Base-by-base conservation (phyloP, 2,888 invertebrate genomes). In the Hemistola chrysoprasaria region DNA sequence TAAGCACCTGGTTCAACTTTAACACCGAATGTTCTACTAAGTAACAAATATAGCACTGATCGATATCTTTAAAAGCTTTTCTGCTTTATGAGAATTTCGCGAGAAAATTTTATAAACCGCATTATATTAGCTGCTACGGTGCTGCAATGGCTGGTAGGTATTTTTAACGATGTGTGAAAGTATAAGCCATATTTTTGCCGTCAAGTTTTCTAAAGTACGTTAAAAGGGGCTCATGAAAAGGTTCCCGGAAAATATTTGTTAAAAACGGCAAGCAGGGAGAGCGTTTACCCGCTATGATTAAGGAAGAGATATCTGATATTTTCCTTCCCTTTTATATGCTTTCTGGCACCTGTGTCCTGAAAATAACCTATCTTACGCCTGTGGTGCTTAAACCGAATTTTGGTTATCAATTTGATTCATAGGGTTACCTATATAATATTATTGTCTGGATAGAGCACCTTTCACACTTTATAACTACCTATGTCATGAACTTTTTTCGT, bases 291-390 rank as follows among this genome's bases (percentile, higher is more conserved):
- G 63, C 61, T 61, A 59, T 68, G 66, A 73, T 72, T 73, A 68
- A 67, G 72, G 71, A 66, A 65, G 62, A 67, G 65, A 71, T 74
- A 70, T 63, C 62, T 68, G 65, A 76, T 72, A 67, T 66, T 68
- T 76, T 71, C 72, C 71, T 76, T 71, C 71, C 37, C 66, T 60
- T 49, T 54, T 50, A n/a, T n/a, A 47, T 48, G 47, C 34, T 48
- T 20, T 29, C 9, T 26, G 28, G 26, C 49, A 49, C 49, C 49
- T 49, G 49, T 24, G 41, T 10, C 36, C 39, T 40, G 35, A 32
- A 24, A 35, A 41, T 35, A 20, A 20, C 16, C 9, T 35, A 11
- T 23, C 21, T 16, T 26, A 31, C 26, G 22, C n/a, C 10, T 26
- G 22, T 27, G 9, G 29, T 16, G 8, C n/a, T 29, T 16, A 16